A percentile compares a stretch with the other conserved stretches of the same genome.
Evolutionary conservation across 2,797 vertebrate genomes (phyloP).

Genomic region (Triplophysa bombifrons): DNA sequence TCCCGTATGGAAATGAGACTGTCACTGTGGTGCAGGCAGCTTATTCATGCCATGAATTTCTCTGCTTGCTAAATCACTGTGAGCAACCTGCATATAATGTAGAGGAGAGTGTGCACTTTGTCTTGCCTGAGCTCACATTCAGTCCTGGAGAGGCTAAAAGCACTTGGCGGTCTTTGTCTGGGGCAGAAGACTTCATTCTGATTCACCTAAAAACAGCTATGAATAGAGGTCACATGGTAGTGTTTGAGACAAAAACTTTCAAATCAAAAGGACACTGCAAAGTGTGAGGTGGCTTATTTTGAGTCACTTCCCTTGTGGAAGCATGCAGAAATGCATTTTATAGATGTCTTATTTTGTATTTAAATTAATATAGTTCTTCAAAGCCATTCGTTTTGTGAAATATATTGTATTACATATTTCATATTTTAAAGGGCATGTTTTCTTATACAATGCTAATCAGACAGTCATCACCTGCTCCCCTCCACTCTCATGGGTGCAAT

Average conservation of each 20-base stretch:
- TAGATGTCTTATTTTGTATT: not conserved
- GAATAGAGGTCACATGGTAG: not conserved
- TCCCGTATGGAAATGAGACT: conserved; percentile 13
- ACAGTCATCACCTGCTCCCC: conserved; percentile 7
- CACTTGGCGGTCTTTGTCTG: not conserved
- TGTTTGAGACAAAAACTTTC: not conserved
- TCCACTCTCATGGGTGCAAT: conserved; percentile 14
- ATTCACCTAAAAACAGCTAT: conserved; percentile 12
- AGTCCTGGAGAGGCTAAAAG: conserved; percentile 1
- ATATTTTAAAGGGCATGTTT: not conserved
- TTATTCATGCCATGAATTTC: conserved; percentile 5
- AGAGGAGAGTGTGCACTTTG: not conserved
- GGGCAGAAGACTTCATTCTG: not conserved
- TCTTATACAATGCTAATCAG: conserved; percentile 17
- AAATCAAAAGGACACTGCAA: conserved; percentile 2
- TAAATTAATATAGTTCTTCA: conserved; percentile 2
- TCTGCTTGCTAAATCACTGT: conserved; percentile 15
- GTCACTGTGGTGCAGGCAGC: conserved; percentile 3
- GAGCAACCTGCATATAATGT: not conserved
- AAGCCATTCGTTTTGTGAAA: not conserved
- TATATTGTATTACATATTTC: not conserved
- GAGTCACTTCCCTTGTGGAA: not conserved
- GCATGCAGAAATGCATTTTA: not conserved
- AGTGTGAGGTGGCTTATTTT: not conserved
- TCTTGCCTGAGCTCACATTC: not conserved